phyloP scores from a whole-genome alignment of 2,113 vertebrate species.

The Scolopax mira region DNA sequence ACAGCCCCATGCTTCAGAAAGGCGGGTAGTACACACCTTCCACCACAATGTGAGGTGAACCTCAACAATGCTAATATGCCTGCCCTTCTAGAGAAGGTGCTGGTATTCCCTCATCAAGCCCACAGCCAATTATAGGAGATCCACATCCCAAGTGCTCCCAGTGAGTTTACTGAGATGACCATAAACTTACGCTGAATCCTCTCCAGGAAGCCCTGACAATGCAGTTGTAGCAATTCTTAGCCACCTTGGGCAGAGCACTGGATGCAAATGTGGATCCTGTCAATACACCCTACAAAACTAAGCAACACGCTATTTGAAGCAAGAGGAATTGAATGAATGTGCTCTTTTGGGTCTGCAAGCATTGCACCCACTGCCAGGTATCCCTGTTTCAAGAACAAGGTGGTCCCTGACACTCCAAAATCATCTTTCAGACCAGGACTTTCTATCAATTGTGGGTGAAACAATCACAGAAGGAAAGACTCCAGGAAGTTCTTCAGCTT shows the following conservation, averaged over 20 bases:
- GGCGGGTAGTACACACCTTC: neutral
- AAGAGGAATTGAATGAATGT: neutral
- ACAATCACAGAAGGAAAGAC: neutral
- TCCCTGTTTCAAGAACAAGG: neutral
- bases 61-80: neutral
- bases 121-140: fast-evolving
- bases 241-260: neutral
- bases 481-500: neutral
- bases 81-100: neutral
- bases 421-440: neutral
- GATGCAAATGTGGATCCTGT: neutral
- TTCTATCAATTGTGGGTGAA: neutral
- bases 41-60: neutral
- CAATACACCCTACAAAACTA: neutral
- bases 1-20: neutral
- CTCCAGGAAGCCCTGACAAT: neutral
- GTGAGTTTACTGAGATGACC: neutral
- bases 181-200: neutral
- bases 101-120: fast-evolving
- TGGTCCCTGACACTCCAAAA: neutral
- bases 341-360: neutral
- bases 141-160: neutral
- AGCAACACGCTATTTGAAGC: neutral
- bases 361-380: neutral
- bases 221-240: neutral